phyloP scores from a whole-genome alignment of 2,888 invertebrate species.

The Leistus spinibarbis region DNA sequence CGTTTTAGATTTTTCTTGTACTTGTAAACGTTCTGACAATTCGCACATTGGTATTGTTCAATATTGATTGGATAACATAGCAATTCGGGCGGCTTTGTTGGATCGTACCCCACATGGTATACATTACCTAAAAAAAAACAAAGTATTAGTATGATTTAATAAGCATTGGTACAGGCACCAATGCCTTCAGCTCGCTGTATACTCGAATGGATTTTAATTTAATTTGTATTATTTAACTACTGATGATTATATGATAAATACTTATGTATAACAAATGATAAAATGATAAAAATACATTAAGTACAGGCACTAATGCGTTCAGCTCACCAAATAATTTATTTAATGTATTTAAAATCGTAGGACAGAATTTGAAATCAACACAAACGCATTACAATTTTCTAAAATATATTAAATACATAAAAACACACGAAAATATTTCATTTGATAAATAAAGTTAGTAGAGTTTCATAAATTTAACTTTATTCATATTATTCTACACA shows the following conservation, averaged over 20 bases:
- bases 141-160: background rate
- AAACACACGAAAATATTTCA: too few species aligned
- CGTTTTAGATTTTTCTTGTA: conserved; percentile 46
- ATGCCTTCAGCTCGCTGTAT: too few species aligned
- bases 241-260: too few species aligned
- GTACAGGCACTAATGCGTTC: too few species aligned
- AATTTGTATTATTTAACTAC: too few species aligned
- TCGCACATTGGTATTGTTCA: conserved; percentile 13
- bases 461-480: background rate
- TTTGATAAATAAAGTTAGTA: background rate
- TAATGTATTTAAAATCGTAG: too few species aligned
- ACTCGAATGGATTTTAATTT: too few species aligned
- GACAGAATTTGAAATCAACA: too few species aligned
- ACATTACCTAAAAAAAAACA: conserved; percentile 2
- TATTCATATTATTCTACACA: background rate
- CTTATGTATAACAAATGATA: too few species aligned
- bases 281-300: too few species aligned
- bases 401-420: background rate
- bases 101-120: background rate
- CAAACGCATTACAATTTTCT: too few species aligned
- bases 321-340: too few species aligned
- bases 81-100: background rate
- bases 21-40: conserved; percentile 21
- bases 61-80: background rate
- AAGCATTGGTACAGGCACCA: background rate